Evolutionary conservation across 2,888 invertebrate species (phyloP).

Genomic region (Machimus atricapillus): DNA sequence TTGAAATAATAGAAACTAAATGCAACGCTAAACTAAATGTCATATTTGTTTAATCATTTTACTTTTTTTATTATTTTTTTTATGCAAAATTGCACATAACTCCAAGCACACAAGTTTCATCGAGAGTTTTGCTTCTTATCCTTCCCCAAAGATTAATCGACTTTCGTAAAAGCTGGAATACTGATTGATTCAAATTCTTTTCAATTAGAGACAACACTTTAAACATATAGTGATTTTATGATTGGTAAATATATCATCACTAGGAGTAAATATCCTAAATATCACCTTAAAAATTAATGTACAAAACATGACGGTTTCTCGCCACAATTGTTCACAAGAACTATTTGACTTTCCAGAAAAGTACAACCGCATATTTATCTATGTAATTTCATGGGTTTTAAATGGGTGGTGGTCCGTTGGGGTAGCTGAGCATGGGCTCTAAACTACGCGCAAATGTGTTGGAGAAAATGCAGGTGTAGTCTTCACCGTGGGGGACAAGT

Average conservation of each 20-base stretch:
- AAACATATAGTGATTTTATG: neutral
- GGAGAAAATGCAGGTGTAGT: slow-evolving; percentile 83
- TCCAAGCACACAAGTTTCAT: slow-evolving; percentile 32
- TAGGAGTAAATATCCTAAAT: neutral
- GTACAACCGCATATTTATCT: neutral
- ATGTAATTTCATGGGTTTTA: slow-evolving; percentile 60
- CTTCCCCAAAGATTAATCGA: neutral
- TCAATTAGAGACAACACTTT: neutral
- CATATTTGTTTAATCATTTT: neutral
- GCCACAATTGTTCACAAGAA: slow-evolving; percentile 1
- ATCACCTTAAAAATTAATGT: slow-evolving; percentile 22
- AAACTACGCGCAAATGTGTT: slow-evolving; percentile 84
- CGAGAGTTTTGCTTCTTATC: neutral
- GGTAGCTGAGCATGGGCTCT: slow-evolving; percentile 88
- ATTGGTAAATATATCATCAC: slow-evolving; percentile 1
- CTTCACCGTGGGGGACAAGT: slow-evolving; percentile 85
- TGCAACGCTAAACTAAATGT: neutral
- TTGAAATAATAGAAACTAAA: neutral
- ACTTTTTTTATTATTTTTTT: neutral
- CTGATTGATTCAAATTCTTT: slow-evolving; percentile 23
- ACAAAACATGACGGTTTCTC: neutral
- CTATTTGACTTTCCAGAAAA: neutral
- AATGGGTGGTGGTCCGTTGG: slow-evolving; percentile 92
- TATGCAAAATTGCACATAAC: neutral
- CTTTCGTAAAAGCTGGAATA: neutral